Conservation (phyloP, 64 coral and sea anemone genomes). For the Porites lutea region DNA sequence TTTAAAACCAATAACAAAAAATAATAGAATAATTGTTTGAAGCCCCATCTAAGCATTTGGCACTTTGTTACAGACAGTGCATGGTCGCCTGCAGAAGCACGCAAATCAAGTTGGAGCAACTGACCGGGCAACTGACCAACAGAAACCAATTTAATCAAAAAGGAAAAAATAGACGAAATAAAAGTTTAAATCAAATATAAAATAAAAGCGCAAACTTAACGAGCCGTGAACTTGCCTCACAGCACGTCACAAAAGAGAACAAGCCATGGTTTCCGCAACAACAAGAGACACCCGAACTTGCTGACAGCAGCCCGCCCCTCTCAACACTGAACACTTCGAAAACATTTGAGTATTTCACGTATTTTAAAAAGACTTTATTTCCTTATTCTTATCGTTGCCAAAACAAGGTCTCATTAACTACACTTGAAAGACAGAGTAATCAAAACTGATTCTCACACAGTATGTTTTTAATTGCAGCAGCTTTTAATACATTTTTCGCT, state of each 20-base stretch:
- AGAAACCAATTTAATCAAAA: slow-evolving; percentile 2
- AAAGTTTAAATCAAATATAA: neutral
- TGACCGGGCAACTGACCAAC: neutral
- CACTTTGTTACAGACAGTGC: neutral
- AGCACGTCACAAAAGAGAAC: neutral
- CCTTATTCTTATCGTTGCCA: neutral
- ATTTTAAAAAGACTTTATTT: neutral
- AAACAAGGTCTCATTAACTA: neutral
- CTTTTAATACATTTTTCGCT: neutral
- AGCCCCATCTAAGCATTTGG: neutral
- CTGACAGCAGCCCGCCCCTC: neutral
- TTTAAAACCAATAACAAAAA: neutral
- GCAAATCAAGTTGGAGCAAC: neutral
- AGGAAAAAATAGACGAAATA: neutral
- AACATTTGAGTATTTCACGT: neutral
- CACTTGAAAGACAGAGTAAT: neutral
- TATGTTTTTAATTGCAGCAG: neutral
- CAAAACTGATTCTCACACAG: slow-evolving; percentile 1
- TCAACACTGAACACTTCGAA: neutral
- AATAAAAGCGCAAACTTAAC: neutral
- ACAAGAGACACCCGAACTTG: neutral
- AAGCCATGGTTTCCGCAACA: neutral
- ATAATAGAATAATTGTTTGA: neutral
- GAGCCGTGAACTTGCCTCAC: neutral
- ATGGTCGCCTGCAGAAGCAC: neutral